Evolutionary conservation across 2,797 vertebrate genomes (phyloP), one percentile per base, ranked within the genome.

Genomic region (Acipenser oxyrinchus): DNA sequence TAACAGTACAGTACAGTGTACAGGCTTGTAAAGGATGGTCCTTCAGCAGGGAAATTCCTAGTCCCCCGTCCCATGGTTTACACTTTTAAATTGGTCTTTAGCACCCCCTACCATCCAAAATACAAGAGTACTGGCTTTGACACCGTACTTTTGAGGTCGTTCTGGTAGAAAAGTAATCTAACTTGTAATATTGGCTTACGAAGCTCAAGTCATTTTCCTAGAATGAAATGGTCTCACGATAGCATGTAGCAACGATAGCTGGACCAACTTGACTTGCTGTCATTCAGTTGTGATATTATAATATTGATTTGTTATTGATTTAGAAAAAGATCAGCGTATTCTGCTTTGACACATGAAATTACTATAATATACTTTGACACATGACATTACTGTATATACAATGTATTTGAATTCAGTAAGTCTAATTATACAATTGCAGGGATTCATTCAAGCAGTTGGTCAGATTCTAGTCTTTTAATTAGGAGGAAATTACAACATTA

Each of bases 61-160:
- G 10, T 51, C 63, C 51, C 50, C 15, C 6, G 15, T 51, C 23
- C 37, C 51, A 60, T 7, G 6, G 23, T 15, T 48, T 10, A 50
- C 60, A 23, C 70, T 80, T 78, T 77, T 82, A 77, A 77, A 82
- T 83, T 79, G 77, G 79, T 69, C 66, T 82, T 78, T 74, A 84
- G 81, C 83, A 74, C 79, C 81, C 69, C 76, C 80, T 82, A 79
- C 76, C 82, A 79, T 74, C 74, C 76, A 78, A 65, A 64, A 62
- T 68, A 70, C 68, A 69, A 70, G 72, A 74, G 79, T 73, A 76
- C 68, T 23, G 1, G 12, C 0, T 51, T 60, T 51, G 23, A 37
- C 37, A 60, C 59, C 66, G 15, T 51, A 62, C 6, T 12, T 12
- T 58, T 7, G 37, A 49, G 49, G 8, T 18, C 10, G 48, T 53